Evolutionary conservation across 2,888 invertebrate genomes (phyloP).

Genomic region (Phasia obesa): DNA sequence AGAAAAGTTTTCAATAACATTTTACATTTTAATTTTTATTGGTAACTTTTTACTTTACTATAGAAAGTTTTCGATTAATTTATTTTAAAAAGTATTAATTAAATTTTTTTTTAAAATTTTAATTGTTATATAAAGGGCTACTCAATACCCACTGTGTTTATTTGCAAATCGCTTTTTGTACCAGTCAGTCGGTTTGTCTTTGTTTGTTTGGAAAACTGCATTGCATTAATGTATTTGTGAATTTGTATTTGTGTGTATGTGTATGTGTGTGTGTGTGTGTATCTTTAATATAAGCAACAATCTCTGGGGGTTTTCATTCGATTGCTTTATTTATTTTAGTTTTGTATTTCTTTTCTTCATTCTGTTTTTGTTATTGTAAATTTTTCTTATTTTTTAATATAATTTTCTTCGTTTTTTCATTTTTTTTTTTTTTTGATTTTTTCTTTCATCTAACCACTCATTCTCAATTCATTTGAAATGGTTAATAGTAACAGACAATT

Average conservation of each 20-base stretch:
- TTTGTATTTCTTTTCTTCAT: not conserved
- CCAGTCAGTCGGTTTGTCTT: conserved; percentile 29
- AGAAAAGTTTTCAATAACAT: not conserved
- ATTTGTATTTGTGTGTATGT: conserved; percentile 10
- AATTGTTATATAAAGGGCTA: too few species aligned
- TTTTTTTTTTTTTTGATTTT: conserved; percentile 5
- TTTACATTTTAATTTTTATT: not conserved
- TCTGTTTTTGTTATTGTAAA: conserved; percentile 23
- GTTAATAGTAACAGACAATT: conserved; percentile 69
- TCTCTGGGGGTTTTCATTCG: conserved; percentile 62
- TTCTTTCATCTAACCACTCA: conserved; percentile 32
- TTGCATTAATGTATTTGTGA: conserved; percentile 23
- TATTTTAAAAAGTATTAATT: too few species aligned
- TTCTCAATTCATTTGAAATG: conserved; percentile 66
- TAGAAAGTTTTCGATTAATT: not conserved
- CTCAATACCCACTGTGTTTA: conserved; percentile 54
- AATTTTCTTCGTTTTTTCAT: conserved; percentile 63
- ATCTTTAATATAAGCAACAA: conserved; percentile 51
- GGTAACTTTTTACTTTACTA: not conserved
- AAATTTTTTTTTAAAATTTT: too few species aligned
- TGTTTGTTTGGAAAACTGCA: conserved; percentile 31
- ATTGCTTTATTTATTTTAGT: conserved; percentile 56
- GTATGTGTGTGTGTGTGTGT: not conserved
- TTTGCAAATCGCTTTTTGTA: conserved; percentile 39
- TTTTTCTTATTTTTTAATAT: conserved; percentile 61